Conservation (phyloP, 2,888 invertebrate species). For the Saturnia japonica region DNA sequence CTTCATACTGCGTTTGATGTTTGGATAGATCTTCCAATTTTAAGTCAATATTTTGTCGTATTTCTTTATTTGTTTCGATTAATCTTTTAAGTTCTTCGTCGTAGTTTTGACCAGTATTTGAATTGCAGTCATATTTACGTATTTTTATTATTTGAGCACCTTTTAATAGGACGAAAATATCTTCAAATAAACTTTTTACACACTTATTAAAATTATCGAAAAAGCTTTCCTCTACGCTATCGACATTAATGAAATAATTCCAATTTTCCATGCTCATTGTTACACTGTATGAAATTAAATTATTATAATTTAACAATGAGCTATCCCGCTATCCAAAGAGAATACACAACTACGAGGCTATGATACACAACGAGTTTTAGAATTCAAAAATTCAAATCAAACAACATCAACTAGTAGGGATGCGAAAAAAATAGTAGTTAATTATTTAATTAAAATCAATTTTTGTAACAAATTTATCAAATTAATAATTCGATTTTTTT, state of each 20-base stretch:
- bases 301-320: no score
- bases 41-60: constrained; percentile 55
- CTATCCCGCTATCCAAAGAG: no score
- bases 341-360: no score
- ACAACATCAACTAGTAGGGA: no score
- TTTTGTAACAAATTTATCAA: no score
- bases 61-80: constrained; percentile 56
- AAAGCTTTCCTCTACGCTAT: constrained; percentile 39
- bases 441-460: no score
- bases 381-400: no score
- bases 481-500: no score
- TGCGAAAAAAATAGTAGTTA: no score
- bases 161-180: constrained; percentile 45
- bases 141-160: constrained; percentile 48
- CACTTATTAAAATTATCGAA: constrained; percentile 45
- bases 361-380: no score
- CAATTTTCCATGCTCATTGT: constrained; percentile 4
- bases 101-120: constrained; percentile 39
- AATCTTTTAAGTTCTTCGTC: constrained; percentile 58
- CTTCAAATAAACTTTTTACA: constrained; percentile 34
- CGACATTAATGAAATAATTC: constrained; percentile 32
- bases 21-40: not conserved
- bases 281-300: not conserved
- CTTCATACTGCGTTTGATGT: not conserved
- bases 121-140: constrained; percentile 39